Conservation (phyloP, 1,140 invertebrate genomes). For the Zaprionus camerounensis region DNA sequence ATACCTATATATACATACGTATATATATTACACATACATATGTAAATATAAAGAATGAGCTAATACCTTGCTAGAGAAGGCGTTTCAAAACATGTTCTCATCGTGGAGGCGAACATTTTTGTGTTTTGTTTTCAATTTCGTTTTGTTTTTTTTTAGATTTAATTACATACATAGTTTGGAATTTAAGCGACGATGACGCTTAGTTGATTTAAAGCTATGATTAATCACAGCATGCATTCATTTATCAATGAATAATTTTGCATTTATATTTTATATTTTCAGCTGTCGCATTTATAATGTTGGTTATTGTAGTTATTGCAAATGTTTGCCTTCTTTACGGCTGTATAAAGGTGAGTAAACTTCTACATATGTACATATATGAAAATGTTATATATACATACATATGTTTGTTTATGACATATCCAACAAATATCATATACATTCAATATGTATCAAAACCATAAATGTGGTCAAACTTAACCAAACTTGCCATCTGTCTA, state of each 20-base stretch:
- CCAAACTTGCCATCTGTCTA: neutral
- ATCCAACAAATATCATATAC: neutral
- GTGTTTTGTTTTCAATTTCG: slow-evolving; percentile 16
- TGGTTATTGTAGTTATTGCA: slow-evolving; percentile 45
- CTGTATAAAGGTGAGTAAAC: slow-evolving; percentile 50
- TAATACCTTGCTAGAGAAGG: slow-evolving; percentile 53
- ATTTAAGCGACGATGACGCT: slow-evolving; percentile 27
- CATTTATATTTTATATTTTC: slow-evolving; percentile 15
- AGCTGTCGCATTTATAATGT: slow-evolving; percentile 43
- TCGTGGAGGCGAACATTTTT: slow-evolving; percentile 13
- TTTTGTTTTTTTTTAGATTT: slow-evolving; percentile 11
- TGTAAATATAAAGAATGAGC: slow-evolving; percentile 59
- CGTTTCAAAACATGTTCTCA: slow-evolving; percentile 42
- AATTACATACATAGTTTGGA: slow-evolving; percentile 38
- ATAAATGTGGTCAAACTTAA: neutral
- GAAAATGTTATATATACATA: neutral
- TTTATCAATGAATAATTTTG: neutral
- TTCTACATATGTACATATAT: neutral
- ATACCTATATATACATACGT: slow-evolving; percentile 1
- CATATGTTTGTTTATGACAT: neutral
- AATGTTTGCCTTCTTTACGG: slow-evolving; percentile 66
- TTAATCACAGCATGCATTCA: slow-evolving; percentile 16
- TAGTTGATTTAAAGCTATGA: slow-evolving; percentile 20
- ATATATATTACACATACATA: slow-evolving; percentile 5
- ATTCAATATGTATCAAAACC: neutral